Percentiles rank a stretch among this genome's conserved stretches.
Conservation (phyloP, 2,888 invertebrate genomes). For the Pseudanteris insignis region DNA sequence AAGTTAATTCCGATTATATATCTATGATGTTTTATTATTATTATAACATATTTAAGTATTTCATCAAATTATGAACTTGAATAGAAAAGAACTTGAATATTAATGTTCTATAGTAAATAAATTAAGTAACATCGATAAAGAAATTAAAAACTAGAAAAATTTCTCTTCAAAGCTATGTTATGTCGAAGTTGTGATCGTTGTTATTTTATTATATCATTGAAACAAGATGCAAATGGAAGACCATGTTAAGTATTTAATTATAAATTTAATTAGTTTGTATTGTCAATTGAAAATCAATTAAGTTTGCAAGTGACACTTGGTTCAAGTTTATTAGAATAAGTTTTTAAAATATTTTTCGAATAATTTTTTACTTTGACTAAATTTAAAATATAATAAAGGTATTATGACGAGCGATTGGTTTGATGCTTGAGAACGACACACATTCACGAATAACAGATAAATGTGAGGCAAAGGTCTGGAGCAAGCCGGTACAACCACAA, state of each 20-base stretch:
- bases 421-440: constrained; percentile 18
- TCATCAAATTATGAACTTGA: too few species aligned
- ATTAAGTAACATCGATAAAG: constrained; percentile 2
- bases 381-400: background rate
- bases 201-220: constrained; percentile 1
- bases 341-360: background rate
- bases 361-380: background rate
- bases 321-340: too few species aligned
- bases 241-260: background rate
- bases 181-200: constrained; percentile 9
- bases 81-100: background rate
- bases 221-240: background rate
- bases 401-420: constrained; percentile 15
- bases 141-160: too few species aligned
- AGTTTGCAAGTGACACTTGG: too few species aligned
- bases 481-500: constrained; percentile 66
- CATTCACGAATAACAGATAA: constrained; percentile 22
- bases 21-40: too few species aligned
- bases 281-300: background rate
- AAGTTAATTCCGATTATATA: too few species aligned
- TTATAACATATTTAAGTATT: too few species aligned
- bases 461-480: constrained; percentile 60
- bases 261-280: background rate
- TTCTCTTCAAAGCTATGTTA: too few species aligned
- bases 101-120: constrained; percentile 1